Evolutionary conservation across 2,113 vertebrate species (phyloP), one percentile per base, ranked within the genome.

Genomic region (Apodemus speciosus): DNA sequence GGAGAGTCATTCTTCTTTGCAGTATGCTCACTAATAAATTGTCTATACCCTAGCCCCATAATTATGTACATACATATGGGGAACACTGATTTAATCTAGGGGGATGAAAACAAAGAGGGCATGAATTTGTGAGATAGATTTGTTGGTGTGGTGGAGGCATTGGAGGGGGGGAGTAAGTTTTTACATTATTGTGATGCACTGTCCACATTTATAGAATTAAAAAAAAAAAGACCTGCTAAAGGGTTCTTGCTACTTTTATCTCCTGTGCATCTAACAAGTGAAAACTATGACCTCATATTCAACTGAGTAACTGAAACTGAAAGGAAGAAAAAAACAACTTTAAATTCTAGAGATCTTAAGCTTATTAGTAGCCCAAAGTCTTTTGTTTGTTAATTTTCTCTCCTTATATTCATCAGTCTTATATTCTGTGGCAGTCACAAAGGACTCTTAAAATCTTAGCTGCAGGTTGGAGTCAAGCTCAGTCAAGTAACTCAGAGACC

Each of bases 371-470:
- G 35, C 23, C 9, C 64, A 66, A 86, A 9, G 30, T 9, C 11
- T 93, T 84, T 62, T 88, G 2, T 83, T 72, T n/a, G 30, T 80
- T 94, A 90, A 38, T 64, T 92, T 90, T 66, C 88, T 40, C 20
- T 58, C 46, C 64, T 90, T 81, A 38, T 69, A 40, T 76, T 88
- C 51, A 92, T 77, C 27, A 71, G 75, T 43, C 60, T 53, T 68
- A 51, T 6, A 76, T 89, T 43, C 46, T 38, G 40, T 66, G 80
- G 23, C 18, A 88, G 76, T 64, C n/a, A 94, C 76, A 43, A 64
- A 71, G 90, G 94, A 73, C 4, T 18, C 64, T 90, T 21, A 90
- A 58, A 71, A 90, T 93, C 18, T 90, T 92, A 95, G 51, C 30
- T 83, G 30, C 15, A 85, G 23, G 2, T 66, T 23, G 3, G 30